Conservation (phyloP, 2,113 vertebrate species). For the Dermatemys mawii region DNA sequence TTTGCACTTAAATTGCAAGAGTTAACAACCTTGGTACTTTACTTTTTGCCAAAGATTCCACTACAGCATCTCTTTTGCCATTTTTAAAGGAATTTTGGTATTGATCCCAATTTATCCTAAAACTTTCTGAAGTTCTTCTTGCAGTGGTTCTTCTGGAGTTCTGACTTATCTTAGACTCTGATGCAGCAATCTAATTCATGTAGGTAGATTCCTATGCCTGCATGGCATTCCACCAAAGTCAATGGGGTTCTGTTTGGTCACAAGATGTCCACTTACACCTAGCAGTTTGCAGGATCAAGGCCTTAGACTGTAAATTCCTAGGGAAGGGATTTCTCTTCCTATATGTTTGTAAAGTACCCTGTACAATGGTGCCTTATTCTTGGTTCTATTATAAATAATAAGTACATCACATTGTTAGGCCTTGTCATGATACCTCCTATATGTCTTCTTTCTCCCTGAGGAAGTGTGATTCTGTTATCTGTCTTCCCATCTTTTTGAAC, state of each 20-base stretch:
- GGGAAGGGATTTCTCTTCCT: not conserved
- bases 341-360: not conserved
- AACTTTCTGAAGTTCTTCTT: not conserved
- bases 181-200: not conserved
- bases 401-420: not conserved
- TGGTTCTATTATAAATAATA: not conserved
- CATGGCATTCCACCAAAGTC: not conserved
- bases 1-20: not conserved
- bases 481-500: not conserved
- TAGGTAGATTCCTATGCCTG: not conserved
- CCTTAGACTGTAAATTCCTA: not conserved
- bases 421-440: not conserved
- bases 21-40: not conserved
- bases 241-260: not conserved
- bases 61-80: accelerated
- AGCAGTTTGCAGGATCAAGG: not conserved
- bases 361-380: not conserved
- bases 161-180: accelerated
- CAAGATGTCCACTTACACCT: not conserved
- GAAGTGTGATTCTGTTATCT: not conserved
- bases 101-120: not conserved
- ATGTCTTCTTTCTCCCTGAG: not conserved
- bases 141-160: no score
- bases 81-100: not conserved
- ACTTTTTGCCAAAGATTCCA: not conserved